phyloP scores from a whole-genome alignment of 2,888 invertebrate species.

The Callimorpha dominula region DNA sequence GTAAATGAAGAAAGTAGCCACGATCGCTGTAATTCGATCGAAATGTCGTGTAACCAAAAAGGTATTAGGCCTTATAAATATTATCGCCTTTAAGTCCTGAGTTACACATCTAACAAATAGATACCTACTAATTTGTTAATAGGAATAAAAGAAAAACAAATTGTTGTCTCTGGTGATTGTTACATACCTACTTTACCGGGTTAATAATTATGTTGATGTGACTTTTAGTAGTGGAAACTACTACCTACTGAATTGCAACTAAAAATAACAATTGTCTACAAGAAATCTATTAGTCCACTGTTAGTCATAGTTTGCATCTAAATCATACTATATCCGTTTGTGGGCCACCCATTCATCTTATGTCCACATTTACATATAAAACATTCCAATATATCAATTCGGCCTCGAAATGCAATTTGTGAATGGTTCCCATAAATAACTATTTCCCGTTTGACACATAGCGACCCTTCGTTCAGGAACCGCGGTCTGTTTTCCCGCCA shows the following conservation, averaged over 20 bases:
- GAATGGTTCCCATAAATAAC: constrained; percentile 85
- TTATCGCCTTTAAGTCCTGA: too few relatives aligned
- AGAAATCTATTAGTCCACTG: constrained; percentile 24
- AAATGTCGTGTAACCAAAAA: too few relatives aligned
- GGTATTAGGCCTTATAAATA: too few relatives aligned
- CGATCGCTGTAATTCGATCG: too few relatives aligned
- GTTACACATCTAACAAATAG: too few relatives aligned
- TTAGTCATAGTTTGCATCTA: constrained; percentile 52
- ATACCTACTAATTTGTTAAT: too few relatives aligned
- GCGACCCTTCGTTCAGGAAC: constrained; percentile 76
- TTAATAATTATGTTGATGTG: too few relatives aligned
- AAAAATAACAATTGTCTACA: neutral
- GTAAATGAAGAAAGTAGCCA: too few relatives aligned
- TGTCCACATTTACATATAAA: constrained; percentile 84
- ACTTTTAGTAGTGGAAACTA: neutral
- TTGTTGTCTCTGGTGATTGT: too few relatives aligned
- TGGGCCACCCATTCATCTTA: constrained; percentile 81
- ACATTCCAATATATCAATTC: constrained; percentile 85
- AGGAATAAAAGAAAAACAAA: too few relatives aligned
- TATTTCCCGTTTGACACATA: constrained; percentile 84
- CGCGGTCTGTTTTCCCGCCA: constrained; percentile 77
- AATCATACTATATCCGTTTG: constrained; percentile 79
- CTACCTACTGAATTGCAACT: neutral
- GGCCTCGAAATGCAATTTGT: constrained; percentile 85
- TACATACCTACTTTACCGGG: too few relatives aligned